Evolutionary conservation across 2,888 invertebrate species (phyloP).

Genomic region (Synanthedon tipuliformis): DNA sequence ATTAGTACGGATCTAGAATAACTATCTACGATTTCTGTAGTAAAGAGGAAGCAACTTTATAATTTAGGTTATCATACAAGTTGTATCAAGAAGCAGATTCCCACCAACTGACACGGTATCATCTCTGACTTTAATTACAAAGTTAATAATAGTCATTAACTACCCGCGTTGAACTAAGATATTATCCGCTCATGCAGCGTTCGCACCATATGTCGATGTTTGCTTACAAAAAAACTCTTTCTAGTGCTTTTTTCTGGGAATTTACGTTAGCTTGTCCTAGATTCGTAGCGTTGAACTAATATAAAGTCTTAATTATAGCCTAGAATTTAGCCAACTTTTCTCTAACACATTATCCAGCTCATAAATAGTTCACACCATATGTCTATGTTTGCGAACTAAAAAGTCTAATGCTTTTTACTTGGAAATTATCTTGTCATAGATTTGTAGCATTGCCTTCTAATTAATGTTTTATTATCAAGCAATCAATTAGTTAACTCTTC

Average conservation of each 20-base stretch:
- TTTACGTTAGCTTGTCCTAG: not conserved
- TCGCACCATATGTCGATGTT: conserved; percentile 21
- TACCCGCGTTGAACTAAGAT: conserved; percentile 19
- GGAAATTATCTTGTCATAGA: too few relatives aligned
- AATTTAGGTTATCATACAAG: conserved; percentile 5
- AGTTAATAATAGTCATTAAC: conserved; percentile 14
- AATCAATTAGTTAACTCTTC: too few relatives aligned
- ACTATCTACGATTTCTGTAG: not conserved
- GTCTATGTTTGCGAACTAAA: too few relatives aligned
- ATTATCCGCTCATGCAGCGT: conserved; percentile 7
- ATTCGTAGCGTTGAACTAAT: not conserved
- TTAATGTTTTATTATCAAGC: too few relatives aligned
- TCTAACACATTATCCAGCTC: too few relatives aligned
- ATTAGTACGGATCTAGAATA: too few relatives aligned
- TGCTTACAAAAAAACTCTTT: conserved; percentile 31
- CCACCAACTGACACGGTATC: conserved; percentile 9
- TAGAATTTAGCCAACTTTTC: too few relatives aligned
- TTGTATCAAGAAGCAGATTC: not conserved
- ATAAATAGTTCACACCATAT: too few relatives aligned
- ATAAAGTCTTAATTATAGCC: too few relatives aligned
- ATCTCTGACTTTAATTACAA: conserved; percentile 23
- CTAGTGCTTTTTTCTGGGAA: conserved; percentile 16
- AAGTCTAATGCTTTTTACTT: too few relatives aligned
- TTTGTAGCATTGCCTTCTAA: too few relatives aligned
- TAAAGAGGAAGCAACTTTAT: not conserved